Evolutionary conservation across 2,797 vertebrate genomes (phyloP), one percentile per base, ranked within the genome.

Genomic region (Macropodus opercularis): DNA sequence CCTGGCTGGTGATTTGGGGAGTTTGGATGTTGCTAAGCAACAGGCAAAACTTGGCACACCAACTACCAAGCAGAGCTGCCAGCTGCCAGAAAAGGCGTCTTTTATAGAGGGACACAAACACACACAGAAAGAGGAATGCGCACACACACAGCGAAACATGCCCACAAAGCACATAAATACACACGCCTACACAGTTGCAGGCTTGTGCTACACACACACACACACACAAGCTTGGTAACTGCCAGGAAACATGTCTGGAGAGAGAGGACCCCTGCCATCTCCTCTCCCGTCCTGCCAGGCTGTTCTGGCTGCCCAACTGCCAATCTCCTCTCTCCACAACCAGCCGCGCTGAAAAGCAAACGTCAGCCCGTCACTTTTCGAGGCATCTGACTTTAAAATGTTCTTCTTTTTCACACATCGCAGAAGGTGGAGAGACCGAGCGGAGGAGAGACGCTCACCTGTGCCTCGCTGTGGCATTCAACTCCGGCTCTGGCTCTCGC

Each of bases 21-120:
- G 91, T 90, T 89, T 89, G 77, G 76, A 74, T 85, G 91, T 93
- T 90, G 91, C 92, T 89, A 90, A 91, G 92, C 91, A 93, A 93
- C 92, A 91, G 90, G 77, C 72, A 52, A 87, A 90, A 92, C 85
- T 91, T 93, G 92, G 91, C 87, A 90, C 82, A 54, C 63, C 79
- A 41, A 80, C 78, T 80, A 70, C 69, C 75, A 82, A 85, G 84
- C 84, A 80, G 84, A 86, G 87, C 84, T 88, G 90, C 85, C 91
- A 92, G 90, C 89, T 90, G 89, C 90, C 92, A 91, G 89, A 74
- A 88, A 88, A 89, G 80, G 82, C 85, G 81, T 90, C 84, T 88
- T 91, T 91, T 89, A 84, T 89, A 80, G 85, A 87, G 58, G 62
- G 78, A 66, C 81, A 77, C 80, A 81, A 69, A 81, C 71, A 68